These are phyloP conservation scores for Strix uralensis DNA, from an alignment of 2,113 vertebrate genomes.

Conservation along the genomic window DNA sequence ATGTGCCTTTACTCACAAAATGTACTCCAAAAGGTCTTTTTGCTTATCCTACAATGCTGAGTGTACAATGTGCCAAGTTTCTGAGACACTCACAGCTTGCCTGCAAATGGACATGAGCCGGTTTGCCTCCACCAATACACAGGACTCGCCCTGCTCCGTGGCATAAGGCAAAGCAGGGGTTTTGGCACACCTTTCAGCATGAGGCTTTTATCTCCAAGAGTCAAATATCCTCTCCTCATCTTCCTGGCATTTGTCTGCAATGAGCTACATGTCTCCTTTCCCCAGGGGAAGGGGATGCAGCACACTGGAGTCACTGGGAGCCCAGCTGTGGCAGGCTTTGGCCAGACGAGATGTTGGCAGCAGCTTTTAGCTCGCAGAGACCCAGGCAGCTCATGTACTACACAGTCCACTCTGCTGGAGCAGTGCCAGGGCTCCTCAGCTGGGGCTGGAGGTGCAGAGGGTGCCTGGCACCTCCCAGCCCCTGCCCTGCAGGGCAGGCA, in stretches of 20 bases:
- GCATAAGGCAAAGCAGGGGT: background rate
- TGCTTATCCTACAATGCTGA: background rate
- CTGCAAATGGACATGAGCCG: background rate
- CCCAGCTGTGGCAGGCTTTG: background rate
- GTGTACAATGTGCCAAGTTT: background rate
- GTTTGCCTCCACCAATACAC: background rate
- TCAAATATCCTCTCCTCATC: background rate
- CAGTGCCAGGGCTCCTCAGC: background rate
- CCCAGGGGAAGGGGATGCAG: background rate
- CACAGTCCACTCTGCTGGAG: accelerated
- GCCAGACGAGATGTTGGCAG: background rate
- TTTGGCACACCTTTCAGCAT: background rate
- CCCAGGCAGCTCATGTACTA: background rate
- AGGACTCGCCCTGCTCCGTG: accelerated
- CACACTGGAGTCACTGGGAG: background rate
- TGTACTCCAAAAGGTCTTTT: background rate
- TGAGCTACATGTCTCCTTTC: background rate
- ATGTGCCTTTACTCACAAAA: background rate
- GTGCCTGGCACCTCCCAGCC: background rate
- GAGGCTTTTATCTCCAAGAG: background rate
- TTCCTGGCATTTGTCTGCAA: background rate
- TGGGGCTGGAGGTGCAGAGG: background rate
- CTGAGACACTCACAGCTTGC: background rate
- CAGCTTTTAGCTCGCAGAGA: background rate
- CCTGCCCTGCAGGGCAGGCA: background rate